Base-by-base conservation (phyloP, 2,888 invertebrate species). In the Diachrysia chrysitis region DNA sequence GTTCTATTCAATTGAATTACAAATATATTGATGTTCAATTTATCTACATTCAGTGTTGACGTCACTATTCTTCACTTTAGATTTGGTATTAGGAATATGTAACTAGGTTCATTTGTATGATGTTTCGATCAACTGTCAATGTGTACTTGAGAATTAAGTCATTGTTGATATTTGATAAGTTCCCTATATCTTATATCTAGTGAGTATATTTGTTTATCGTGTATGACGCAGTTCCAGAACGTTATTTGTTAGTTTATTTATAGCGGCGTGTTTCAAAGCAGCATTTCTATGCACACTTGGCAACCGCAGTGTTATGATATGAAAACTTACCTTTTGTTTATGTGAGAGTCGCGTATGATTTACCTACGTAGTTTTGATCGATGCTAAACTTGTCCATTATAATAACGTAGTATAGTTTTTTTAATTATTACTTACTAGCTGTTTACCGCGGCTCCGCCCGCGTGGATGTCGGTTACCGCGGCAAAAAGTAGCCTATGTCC, bases 1-100 rank as follows among this genome's bases (percentile, higher is more conserved):
- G 81, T 60, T 78, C 69, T 56, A 62, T 62, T 57, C 63, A 19
- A 73, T 81, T 83, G 78, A 76, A 71, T 83, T 76, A 64, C 81
- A 81, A 83, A 82, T 79, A 51, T 69, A 67, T 70, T 64, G 78
- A 78, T 66, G 70, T 37, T 63, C 46, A 78, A 77, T 73, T 69
- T 73, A 67, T 73, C 61, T 58, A 57, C 16, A 37, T 75, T 66
- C 55, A 4, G 9, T 56, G 56, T 37, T 6, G 79, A 75, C 75
- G 69, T 74, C 74, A 78, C 58, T 21, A 42, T 59, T 16, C 37
- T 23, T 16, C 37, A 61, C 21, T 19, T 23, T 23, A 23, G 23
- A 21, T 35, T 35, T 35, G 3, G 10, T 10, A 51, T 32, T 14
- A 61, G 42, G 42, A 42, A 42, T 42, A n/a, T 42, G 42, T 42